phyloP scores from a whole-genome alignment of 1,140 invertebrate species.

The Littorina saxatilis region DNA sequence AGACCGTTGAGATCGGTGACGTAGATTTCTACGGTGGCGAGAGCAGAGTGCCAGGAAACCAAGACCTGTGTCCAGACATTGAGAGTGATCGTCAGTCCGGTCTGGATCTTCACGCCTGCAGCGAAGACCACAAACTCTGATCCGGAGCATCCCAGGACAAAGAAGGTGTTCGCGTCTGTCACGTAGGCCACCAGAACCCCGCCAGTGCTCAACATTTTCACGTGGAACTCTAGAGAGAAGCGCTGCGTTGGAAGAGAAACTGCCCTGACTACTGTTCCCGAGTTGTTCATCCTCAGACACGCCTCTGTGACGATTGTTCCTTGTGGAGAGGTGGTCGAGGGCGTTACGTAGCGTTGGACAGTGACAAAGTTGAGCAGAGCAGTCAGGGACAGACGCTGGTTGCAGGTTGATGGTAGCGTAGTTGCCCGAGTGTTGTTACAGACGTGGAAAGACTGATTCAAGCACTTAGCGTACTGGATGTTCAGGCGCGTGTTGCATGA shows the following conservation, averaged over 20 bases:
- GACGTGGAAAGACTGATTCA: conserved; percentile 25
- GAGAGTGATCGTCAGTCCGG: conserved; percentile 40
- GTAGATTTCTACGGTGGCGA: conserved; percentile 48
- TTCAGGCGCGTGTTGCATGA: conserved; percentile 49
- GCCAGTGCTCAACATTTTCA: conserved; percentile 42
- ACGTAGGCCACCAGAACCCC: conserved; percentile 51
- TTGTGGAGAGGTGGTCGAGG: conserved; percentile 1
- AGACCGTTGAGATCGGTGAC: conserved; percentile 32
- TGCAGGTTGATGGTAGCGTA: conserved; percentile 26
- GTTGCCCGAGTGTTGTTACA: conserved; percentile 17
- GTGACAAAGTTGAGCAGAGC: conserved; percentile 40
- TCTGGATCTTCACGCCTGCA: conserved; percentile 27
- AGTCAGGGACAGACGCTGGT: conserved; percentile 33
- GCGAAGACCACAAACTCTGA: conserved; percentile 46
- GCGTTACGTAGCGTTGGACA: conserved; percentile 10
- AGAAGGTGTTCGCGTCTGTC: conserved; percentile 18
- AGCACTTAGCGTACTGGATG: conserved; percentile 32
- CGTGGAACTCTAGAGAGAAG: conserved; percentile 58
- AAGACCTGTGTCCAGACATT: conserved; percentile 53
- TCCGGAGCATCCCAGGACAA: conserved; percentile 39
- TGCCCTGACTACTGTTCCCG: conserved; percentile 41
- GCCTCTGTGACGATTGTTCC: conserved; percentile 40
- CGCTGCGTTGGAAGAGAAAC: conserved; percentile 38
- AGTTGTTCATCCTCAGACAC: conserved; percentile 49
- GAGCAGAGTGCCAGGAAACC: conserved; percentile 40